phyloP scores from a whole-genome alignment of 2,888 invertebrate species.

The Synanthedon myopaeformis region DNA sequence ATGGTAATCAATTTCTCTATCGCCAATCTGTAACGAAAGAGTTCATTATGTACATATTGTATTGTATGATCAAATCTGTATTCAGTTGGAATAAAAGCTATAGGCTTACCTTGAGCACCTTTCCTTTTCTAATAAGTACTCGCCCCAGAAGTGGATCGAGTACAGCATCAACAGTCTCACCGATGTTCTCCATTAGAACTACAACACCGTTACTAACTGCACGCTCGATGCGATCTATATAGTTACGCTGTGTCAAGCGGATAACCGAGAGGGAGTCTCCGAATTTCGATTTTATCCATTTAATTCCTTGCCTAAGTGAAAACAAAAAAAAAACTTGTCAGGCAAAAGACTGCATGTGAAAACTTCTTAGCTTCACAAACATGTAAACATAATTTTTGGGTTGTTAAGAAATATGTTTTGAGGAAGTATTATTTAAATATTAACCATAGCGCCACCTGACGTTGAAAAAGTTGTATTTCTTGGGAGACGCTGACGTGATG shows the following conservation, averaged over 20 bases:
- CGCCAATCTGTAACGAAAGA: slow-evolving; percentile 82
- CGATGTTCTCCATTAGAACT: slow-evolving; percentile 89
- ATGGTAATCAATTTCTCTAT: slow-evolving; percentile 92
- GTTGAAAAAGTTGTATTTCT: too few relatives aligned
- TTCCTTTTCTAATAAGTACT: slow-evolving; percentile 89
- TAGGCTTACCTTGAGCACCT: slow-evolving; percentile 66
- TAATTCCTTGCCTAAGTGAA: slow-evolving; percentile 79
- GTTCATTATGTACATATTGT: neutral
- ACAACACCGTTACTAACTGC: slow-evolving; percentile 80
- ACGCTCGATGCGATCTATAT: slow-evolving; percentile 84
- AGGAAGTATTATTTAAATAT: too few relatives aligned
- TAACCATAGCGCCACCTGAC: too few relatives aligned
- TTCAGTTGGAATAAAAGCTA: neutral
- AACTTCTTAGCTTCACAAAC: too few relatives aligned
- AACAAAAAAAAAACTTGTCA: neutral
- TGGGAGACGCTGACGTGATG: too few relatives aligned
- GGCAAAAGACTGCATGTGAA: neutral
- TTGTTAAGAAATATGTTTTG: too few relatives aligned
- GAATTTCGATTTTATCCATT: slow-evolving; percentile 94
- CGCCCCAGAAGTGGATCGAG: slow-evolving; percentile 89
- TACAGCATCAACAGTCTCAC: slow-evolving; percentile 90
- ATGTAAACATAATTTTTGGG: too few relatives aligned
- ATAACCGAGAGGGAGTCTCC: slow-evolving; percentile 79
- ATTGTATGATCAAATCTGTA: too few relatives aligned
- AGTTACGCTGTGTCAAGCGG: slow-evolving; percentile 83